phyloP scores from a whole-genome alignment of 2,113 vertebrate species.

The Semnornis frantzii region DNA sequence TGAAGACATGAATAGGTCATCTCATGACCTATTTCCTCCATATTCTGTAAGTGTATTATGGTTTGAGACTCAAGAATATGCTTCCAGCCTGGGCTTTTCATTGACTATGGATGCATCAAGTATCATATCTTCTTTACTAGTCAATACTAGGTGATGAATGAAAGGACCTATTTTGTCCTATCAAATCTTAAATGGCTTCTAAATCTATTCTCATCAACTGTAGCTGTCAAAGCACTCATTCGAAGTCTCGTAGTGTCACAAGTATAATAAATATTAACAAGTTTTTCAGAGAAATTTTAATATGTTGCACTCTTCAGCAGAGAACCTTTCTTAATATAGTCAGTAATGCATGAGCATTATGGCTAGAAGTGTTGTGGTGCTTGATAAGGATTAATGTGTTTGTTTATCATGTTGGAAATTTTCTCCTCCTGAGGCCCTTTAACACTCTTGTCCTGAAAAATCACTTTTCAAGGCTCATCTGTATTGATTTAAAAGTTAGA shows the following conservation, averaged over 20 bases:
- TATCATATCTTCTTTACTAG: neutral
- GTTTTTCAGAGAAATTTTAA: slow-evolving; percentile 19
- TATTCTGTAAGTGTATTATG: neutral
- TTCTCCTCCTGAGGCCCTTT: neutral
- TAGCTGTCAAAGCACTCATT: neutral
- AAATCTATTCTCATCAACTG: slow-evolving; percentile 42
- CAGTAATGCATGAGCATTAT: neutral
- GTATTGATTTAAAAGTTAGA: neutral
- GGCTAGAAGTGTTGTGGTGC: neutral
- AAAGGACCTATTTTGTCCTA: neutral
- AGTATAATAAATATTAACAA: slow-evolving; percentile 52
- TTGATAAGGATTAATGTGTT: slow-evolving; percentile 43
- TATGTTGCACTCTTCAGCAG: neutral
- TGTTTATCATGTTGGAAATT: slow-evolving; percentile 30
- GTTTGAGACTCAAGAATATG: neutral
- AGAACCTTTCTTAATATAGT: neutral
- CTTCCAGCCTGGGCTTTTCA: neutral
- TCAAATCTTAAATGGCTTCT: slow-evolving; percentile 19
- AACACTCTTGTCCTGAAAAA: neutral
- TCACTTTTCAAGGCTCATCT: neutral
- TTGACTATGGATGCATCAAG: neutral
- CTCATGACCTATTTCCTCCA: neutral
- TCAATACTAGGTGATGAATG: neutral
- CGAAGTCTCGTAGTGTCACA: neutral
- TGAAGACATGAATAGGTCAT: neutral